Conservation (phyloP, 2,888 invertebrate species). For the Calliphora vomitoria region DNA sequence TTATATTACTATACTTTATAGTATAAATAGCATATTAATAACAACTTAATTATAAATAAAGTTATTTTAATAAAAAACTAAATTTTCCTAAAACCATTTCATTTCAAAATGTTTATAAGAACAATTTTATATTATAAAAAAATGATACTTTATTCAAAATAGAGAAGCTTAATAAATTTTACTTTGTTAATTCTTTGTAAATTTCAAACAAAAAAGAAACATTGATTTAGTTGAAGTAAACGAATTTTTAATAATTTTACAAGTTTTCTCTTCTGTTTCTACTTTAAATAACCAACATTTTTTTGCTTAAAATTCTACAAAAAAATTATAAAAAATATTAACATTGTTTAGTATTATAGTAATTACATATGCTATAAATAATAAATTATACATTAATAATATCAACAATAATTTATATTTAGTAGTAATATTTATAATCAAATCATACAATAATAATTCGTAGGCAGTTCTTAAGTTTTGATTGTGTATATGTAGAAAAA, state of each 20-base stretch:
- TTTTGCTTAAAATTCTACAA: slow-evolving; percentile 66
- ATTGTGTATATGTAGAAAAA: slow-evolving; percentile 51
- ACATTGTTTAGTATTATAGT: slow-evolving; percentile 36
- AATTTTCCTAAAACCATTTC: slow-evolving; percentile 8
- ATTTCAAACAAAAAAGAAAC: slow-evolving; percentile 6
- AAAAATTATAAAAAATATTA: slow-evolving; percentile 25
- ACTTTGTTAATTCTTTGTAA: neutral
- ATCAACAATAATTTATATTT: slow-evolving; percentile 45
- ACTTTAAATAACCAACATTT: slow-evolving; percentile 64
- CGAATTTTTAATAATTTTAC: neutral
- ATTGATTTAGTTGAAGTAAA: neutral
- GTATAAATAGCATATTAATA: slow-evolving; percentile 55
- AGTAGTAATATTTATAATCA: slow-evolving; percentile 33
- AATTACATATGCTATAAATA: slow-evolving; percentile 29
- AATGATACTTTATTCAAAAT: slow-evolving; percentile 16
- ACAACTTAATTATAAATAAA: slow-evolving; percentile 32
- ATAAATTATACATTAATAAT: slow-evolving; percentile 39
- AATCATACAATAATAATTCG: slow-evolving; percentile 60
- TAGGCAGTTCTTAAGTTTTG: slow-evolving; percentile 73
- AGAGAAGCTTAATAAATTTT: slow-evolving; percentile 13
- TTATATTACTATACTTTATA: slow-evolving; percentile 62
- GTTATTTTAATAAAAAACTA: neutral
- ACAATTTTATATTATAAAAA: slow-evolving; percentile 4
- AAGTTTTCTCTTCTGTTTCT: neutral
- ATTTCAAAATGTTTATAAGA: slow-evolving; percentile 7